Percentiles rank a stretch among this genome's conserved stretches.
Evolutionary conservation across 2,888 invertebrate genomes (phyloP).

Genomic region (Cylloceria caligata): DNA sequence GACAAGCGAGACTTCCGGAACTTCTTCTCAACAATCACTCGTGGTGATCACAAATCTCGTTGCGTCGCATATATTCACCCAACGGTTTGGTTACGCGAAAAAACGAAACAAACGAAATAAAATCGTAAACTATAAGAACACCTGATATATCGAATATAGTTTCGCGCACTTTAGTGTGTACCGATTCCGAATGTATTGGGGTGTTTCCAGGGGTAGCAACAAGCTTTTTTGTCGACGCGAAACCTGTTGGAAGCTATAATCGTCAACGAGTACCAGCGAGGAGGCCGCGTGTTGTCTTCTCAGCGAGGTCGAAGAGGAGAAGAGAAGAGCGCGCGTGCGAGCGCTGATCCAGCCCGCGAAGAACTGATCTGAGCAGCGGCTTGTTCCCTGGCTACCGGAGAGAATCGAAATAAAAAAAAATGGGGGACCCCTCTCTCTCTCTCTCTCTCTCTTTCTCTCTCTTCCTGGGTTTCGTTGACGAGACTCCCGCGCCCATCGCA

Average conservation of each 20-base stretch:
- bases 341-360: constrained; percentile 78
- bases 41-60: constrained; percentile 9
- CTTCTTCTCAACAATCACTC: constrained; percentile 29
- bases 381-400: constrained; percentile 48
- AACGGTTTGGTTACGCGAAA: neutral
- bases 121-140: neutral
- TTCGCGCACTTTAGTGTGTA: neutral
- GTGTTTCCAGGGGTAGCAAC: neutral
- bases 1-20: neutral
- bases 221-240: neutral
- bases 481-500: constrained; percentile 43
- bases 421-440: constrained; percentile 66
- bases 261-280: neutral
- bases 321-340: constrained; percentile 72
- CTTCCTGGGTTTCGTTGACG: constrained; percentile 54
- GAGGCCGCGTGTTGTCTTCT: constrained; percentile 36
- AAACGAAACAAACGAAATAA: too few species aligned
- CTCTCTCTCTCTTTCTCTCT: constrained; percentile 69
- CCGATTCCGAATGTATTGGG: neutral
- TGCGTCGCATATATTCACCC: constrained; percentile 8
- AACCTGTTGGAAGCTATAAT: neutral
- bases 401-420: constrained; percentile 54
- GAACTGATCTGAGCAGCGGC: constrained; percentile 74
- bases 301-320: constrained; percentile 20
- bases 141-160: neutral